Evolutionary conservation across 1,140 invertebrate species (phyloP), one percentile per base, ranked within the genome.

Genomic region (Hyles vespertilio): DNA sequence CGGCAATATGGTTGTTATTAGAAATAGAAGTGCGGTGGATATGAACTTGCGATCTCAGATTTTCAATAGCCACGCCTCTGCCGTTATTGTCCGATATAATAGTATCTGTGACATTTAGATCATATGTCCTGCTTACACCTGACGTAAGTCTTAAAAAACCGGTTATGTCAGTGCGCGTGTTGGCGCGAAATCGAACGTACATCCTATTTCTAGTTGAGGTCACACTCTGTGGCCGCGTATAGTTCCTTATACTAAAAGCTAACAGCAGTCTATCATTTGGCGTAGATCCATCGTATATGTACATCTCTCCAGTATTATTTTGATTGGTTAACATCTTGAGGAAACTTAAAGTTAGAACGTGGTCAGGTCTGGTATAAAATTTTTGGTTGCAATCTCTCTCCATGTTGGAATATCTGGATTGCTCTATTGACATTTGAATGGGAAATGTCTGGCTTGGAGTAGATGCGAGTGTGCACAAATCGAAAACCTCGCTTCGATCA

Each of bases 51-150:
- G 95, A 96, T 73, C 96, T 91, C 50, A 97, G 89, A 77, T 96
- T 96, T 81, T 98, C 95, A 5, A 95, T 92, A 3, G 92, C 94
- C 50, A 98, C 93, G 33, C 98, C 98, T 84, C 98, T 94, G 1
- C 98, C 98, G 71, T 95, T 95, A 84, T 99, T 99, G 68, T 96
- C 93, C 0, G 93, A 92, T 45, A 99, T 93, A 32, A 94, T 92
- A 11, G 95, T 95, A 65, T 95, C 93, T 0, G 94, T 95, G 5
- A 99, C 91, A 63, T 97, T 96, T 2, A 99, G 90, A 79, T 98
- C 97, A 73, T 94, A 95, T 51, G 93, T 94, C 92, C 97, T 97
- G 86, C 92, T 92, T 32, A 92, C 90, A 9, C 94, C 94, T 0
- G 96, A 94, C 0, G 93, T 93, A 43, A 98, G 77, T 65, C 94